These are phyloP conservation scores for Agonopterix arenella DNA, from an alignment of 2,888 invertebrate species.

Conservation along the genomic window DNA sequence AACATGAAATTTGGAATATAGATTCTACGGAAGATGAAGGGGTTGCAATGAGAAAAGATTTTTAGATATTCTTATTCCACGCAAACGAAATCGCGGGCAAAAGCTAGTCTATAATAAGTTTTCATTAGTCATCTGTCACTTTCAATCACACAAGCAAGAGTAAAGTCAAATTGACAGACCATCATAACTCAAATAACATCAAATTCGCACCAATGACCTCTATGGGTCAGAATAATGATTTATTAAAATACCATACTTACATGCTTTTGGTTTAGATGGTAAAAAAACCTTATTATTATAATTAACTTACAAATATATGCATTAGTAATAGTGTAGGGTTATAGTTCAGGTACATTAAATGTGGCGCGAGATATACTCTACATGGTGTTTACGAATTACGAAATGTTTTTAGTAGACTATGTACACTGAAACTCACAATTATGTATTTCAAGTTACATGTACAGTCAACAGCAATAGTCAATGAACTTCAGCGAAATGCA, in stretches of 20 bases:
- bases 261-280: constrained; percentile 4
- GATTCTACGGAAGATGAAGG: no score
- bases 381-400: constrained; percentile 5
- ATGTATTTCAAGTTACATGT: no score
- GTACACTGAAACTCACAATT: no score
- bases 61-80: no score
- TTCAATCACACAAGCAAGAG: not conserved
- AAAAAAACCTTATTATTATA: constrained; percentile 27
- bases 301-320: constrained; percentile 39
- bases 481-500: not conserved
- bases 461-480: no score
- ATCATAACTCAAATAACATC: not conserved
- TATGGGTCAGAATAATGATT: not conserved
- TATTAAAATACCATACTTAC: constrained; percentile 9
- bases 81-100: no score
- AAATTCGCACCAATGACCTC: constrained; percentile 1
- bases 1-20: no score
- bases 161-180: not conserved
- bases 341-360: constrained; percentile 33
- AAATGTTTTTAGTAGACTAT: constrained; percentile 4
- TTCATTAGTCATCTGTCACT: no score
- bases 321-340: constrained; percentile 31
- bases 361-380: not conserved
- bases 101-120: no score
- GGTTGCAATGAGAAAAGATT: no score